Evolutionary conservation across 2,113 vertebrate species (phyloP).

Genomic region (Clinocottus analis): DNA sequence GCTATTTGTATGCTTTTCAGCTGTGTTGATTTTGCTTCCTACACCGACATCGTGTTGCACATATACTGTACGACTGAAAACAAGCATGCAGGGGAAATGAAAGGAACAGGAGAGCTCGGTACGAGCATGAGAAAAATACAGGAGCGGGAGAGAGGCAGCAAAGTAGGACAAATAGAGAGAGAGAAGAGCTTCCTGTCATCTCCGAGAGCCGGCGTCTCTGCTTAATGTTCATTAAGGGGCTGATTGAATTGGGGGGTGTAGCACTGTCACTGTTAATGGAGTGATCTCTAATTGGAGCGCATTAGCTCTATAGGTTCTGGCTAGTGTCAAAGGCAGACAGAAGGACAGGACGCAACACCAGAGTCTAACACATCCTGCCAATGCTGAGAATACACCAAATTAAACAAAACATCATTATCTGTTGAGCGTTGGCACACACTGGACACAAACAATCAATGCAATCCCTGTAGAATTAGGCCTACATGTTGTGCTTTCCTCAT

Average conservation of each 20-base stretch:
- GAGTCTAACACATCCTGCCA: constrained; percentile 12
- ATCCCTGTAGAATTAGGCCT: neutral
- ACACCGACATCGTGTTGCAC: neutral
- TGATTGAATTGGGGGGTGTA: constrained; percentile 80
- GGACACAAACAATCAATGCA: neutral
- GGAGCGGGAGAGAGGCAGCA: neutral
- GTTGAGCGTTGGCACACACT: constrained; percentile 6
- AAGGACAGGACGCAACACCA: constrained; percentile 28
- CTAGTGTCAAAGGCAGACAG: constrained; percentile 65
- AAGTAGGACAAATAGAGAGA: constrained; percentile 3
- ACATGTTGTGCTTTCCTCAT: neutral
- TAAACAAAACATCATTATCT: constrained; percentile 19
- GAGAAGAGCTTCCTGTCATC: constrained; percentile 55
- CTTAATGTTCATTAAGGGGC: constrained; percentile 73
- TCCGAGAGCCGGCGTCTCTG: constrained; percentile 65
- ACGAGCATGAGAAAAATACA: neutral
- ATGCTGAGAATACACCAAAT: constrained; percentile 11
- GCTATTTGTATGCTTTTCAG: constrained; percentile 15
- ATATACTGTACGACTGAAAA: neutral
- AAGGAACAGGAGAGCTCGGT: constrained; percentile 1
- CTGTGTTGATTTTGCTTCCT: neutral
- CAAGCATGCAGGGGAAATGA: neutral
- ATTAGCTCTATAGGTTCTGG: constrained; percentile 71
- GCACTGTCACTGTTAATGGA: constrained; percentile 80
- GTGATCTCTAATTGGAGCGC: constrained; percentile 76